Conservation (phyloP, 2,888 invertebrate genomes). For the Dasypolia templi region DNA sequence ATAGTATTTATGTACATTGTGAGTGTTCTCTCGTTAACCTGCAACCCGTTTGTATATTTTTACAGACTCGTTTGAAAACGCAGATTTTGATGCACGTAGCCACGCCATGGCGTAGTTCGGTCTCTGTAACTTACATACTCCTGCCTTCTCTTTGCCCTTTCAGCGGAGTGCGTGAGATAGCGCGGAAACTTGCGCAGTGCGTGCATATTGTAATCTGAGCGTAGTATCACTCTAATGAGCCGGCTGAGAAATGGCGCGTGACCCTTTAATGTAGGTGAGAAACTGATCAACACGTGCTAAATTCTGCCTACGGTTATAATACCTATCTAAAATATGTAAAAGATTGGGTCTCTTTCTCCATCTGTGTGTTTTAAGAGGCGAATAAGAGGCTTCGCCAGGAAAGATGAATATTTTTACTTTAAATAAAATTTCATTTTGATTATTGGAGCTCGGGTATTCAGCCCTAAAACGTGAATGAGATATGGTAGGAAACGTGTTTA, state of each 20-base stretch:
- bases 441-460: no score
- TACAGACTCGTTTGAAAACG: not conserved
- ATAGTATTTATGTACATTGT: not conserved
- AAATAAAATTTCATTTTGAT: no score
- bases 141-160: slow-evolving; percentile 24
- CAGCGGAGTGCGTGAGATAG: slow-evolving; percentile 38
- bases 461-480: no score
- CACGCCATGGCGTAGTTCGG: not conserved
- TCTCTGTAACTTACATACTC: slow-evolving; percentile 27
- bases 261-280: not conserved
- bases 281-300: slow-evolving; percentile 14
- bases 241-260: slow-evolving; percentile 22
- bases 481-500: not conserved
- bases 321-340: no score
- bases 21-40: no score
- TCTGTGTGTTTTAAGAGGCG: not conserved
- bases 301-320: not conserved
- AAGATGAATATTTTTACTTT: no score
- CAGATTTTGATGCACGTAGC: not conserved
- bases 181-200: slow-evolving; percentile 16
- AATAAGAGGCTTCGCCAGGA: not conserved
- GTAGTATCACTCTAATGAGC: slow-evolving; percentile 31
- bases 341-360: not conserved
- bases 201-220: slow-evolving; percentile 30
- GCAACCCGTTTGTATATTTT: no score